Base-by-base conservation (phyloP, 2,797 vertebrate genomes). In the Manis pentadactyla region DNA sequence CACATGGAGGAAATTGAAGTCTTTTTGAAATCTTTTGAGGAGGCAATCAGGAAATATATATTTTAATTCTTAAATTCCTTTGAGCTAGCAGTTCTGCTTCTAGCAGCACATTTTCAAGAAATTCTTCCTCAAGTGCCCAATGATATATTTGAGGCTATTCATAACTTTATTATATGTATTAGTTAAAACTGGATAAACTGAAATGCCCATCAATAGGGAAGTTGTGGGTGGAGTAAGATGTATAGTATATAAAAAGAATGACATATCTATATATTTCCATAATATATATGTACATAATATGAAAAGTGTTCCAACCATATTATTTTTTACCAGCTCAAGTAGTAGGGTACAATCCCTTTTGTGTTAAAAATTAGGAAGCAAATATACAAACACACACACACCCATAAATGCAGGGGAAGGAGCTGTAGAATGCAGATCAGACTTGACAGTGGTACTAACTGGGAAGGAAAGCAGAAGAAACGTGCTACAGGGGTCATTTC, bases 51-150 rank as follows among this genome's bases (percentile, higher is more conserved):
- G 25, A 85, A 79, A 23, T 39, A 51, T 25, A n/a, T 64, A 46
- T 73, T 93, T 95, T 73, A 83, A 75, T 49, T 69, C 17, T 92
- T 94, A 85, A 51, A 78, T 73, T 57, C 25, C 23, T 25, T 93
- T 61, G 46, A 69, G 63, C 31, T 79, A 59, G n/a, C 25, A 91
- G 61, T 79, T 91, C 77, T 95, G 21, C 18, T 51, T 94, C 14
- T 53, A 93, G 55, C 53, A 73, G 59, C 55, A 42, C 18, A 82
- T 82, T 87, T 90, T 92, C 4, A 90, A 85, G 78, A 82, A 85
- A 51, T 51, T 42, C 15, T 84, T 83, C 87, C n/a, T 82, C 46
- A 89, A 81, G 14, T 90, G 39, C 13, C n/a, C 89, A 89, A 10
- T 71, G 27, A n/a, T 57, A 37, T 46, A 42, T 82, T 95, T 31